Base-by-base conservation (phyloP, 2,113 vertebrate species). In the Corythornis vintsioides region DNA sequence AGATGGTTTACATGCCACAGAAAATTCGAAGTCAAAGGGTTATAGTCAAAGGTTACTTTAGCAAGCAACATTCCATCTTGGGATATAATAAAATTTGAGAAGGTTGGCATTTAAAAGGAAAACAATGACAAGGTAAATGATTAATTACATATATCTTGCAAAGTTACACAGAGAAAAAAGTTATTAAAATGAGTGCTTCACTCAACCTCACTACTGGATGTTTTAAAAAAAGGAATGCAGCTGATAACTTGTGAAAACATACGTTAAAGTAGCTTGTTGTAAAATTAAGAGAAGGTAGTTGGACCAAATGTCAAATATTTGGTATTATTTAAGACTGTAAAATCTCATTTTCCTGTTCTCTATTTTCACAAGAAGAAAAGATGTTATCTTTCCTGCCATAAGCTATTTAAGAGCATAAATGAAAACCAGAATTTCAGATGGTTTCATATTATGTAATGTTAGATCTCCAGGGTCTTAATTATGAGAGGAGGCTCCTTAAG, bases 21-120 rank as follows among this genome's bases (percentile, higher is more conserved):
- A 70, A 81, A 88, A 89, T 65, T 92, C n/a, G 18, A 80, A 95
- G 92, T 71, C 82, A 86, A 91, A 93, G 72, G 64, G 65, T 1
- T 93, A 24, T 31, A 80, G 82, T 91, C 76, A 93, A 87, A 91
- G 61, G 61, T 92, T 83, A 82, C 38, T 89, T 69, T 33, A 90
- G 38, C 86, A 80, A 81, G 45, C 6, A 64, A 31, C 56, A 77
- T 86, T 63, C 29, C 66, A 93, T 43, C 10, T 15, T 31, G 19
- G 89, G 50, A 53, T 22, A 76, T 2, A 88, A 75, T 7, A 28
- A 79, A 82, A 75, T 43, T 66, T 72, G 52, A 83, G 59, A 64
- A 7, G 14, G 55, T 8, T 74, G 43, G 16, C 28, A 80, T 80
- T 86, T 74, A 69, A 81, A 65, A 71, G 13, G 24, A n/a, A 78